Evolutionary conservation across 1,140 invertebrate species (phyloP), one percentile per base, ranked within the genome.

Genomic region (Octopus bimaculoides): DNA sequence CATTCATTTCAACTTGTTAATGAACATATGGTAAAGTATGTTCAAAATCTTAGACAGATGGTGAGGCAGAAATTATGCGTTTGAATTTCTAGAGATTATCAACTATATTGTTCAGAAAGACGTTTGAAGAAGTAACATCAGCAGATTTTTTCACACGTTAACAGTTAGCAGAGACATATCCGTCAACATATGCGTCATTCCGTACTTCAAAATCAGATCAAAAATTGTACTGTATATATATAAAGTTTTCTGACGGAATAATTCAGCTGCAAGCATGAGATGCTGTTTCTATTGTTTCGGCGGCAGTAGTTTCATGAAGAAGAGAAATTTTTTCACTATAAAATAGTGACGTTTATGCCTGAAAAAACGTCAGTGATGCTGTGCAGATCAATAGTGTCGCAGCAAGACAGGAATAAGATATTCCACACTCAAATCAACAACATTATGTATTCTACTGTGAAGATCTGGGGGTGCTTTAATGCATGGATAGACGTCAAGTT

Each of bases 201-300:
- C n/a, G 61, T 3, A 66, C n/a, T 66, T 66, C 61, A 66, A 66
- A 66, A 14, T 66, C n/a, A 66, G 61, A 66, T n/a, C 61, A 66
- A 66, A 66, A 66, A 66, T 66, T 66, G 61, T 66, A 66, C 61
- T 14, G 61, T 66, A n/a, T 66, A 66, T 66, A 66, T 66, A 66
- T 14, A 66, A 66, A 14, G 61, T 66, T 66, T 66, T 66, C n/a
- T 66, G 61, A n/a, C n/a, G 12, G 61, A 66, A 66, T 66, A 66
- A n/a, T 66, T 66, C 61, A 66, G 12, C 61, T 66, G n/a, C 61
- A 66, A 3, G n/a, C n/a, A n/a, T 66, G 61, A 1, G 61, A 66
- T 66, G 61, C 61, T 41, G 26, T 41, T 66, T 66, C 61, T 66
- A n/a, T 66, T 66, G 61, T 66, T 66, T 66, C n/a, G n/a, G 61